Percentiles rank a stretch among this genome's conserved stretches.
These are phyloP conservation scores for Brachionus sp. DNA, from an alignment of 1,140 invertebrate species.

Conservation along the genomic window DNA sequence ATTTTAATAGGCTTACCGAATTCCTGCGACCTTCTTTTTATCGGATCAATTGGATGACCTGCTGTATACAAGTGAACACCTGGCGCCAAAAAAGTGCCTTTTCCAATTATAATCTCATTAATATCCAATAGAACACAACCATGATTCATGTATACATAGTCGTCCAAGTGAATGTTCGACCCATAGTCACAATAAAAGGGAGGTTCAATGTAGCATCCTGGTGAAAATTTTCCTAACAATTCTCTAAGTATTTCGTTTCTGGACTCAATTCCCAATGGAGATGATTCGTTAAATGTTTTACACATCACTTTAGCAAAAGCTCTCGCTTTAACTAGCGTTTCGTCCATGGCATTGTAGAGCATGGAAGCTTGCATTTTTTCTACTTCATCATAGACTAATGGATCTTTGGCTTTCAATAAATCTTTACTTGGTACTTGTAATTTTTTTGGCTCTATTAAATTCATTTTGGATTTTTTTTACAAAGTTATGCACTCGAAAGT, in stretches of 20 bases:
- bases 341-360: neutral
- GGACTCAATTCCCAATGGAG: neutral
- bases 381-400: neutral
- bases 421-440: neutral
- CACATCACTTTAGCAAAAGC: neutral
- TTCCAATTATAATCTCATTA: conserved; percentile 47
- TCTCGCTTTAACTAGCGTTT: neutral
- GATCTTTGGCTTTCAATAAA: neutral
- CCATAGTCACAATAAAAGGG: conserved; percentile 42
- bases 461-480: neutral
- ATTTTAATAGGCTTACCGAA: conserved; percentile 30
- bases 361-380: conserved; percentile 26
- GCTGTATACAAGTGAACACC: conserved; percentile 48
- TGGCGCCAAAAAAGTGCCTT: conserved; percentile 48
- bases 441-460: neutral
- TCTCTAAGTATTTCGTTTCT: neutral
- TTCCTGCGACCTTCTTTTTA: conserved; percentile 10
- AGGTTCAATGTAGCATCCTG: neutral
- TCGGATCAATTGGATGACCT: conserved; percentile 47
- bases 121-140: conserved; percentile 49
- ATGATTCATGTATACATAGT: conserved; percentile 49
- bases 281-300: neutral
- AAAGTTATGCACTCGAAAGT: neutral
- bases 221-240: neutral
- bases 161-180: conserved; percentile 45